Conservation (phyloP, 2,113 vertebrate genomes). For the Dermatemys mawii region DNA sequence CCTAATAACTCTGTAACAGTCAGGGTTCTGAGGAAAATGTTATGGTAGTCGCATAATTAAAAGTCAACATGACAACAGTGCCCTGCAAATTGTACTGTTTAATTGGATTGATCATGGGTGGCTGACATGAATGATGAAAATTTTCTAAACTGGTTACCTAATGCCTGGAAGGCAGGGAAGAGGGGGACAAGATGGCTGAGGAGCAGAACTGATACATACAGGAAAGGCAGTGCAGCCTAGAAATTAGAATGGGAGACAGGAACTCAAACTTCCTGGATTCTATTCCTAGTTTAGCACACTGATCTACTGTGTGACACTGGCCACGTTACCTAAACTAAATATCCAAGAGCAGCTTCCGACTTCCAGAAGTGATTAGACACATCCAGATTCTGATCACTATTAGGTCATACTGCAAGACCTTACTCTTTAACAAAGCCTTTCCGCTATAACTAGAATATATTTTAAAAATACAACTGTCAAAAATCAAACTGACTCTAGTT, state of each 20-base stretch:
- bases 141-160: not conserved
- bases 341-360: not conserved
- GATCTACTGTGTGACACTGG: not conserved
- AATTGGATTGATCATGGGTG: not conserved
- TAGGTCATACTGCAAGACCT: not conserved
- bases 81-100: not conserved
- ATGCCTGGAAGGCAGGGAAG: not conserved
- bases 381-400: not conserved
- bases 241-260: not conserved
- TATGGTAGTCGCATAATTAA: not conserved
- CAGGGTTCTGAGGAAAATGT: not conserved
- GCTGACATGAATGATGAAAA: not conserved
- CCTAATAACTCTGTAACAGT: slow-evolving; percentile 6
- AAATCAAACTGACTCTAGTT: not conserved
- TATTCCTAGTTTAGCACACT: not conserved
- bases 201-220: not conserved
- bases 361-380: not conserved
- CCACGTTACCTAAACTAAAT: not conserved
- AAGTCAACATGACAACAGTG: not conserved
- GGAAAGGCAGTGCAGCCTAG: not conserved
- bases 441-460: not conserved
- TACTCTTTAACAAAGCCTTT: not conserved
- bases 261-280: not conserved
- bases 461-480: not conserved
- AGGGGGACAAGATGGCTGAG: not conserved